These are phyloP conservation scores for Branchinecta sandiegonensis DNA, from an alignment of 2,888 invertebrate species.

Conservation along the genomic window DNA sequence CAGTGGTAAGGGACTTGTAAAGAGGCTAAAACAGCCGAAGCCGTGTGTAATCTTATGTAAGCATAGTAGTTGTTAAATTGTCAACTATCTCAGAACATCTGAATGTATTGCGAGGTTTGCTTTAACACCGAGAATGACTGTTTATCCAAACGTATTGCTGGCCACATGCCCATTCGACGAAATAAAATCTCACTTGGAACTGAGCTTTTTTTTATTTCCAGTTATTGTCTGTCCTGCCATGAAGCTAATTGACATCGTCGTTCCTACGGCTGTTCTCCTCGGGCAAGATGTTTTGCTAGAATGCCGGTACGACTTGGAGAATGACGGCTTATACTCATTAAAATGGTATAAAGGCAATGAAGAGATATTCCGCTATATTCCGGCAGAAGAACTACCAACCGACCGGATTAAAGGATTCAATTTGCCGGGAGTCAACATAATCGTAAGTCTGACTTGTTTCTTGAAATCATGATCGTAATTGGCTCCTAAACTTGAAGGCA, in stretches of 20 bases:
- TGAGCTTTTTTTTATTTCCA: background rate
- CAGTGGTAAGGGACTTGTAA: no score
- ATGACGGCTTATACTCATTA: constrained; percentile 2
- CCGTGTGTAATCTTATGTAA: no score
- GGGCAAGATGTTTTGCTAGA: constrained; percentile 10
- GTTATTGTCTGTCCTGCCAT: background rate
- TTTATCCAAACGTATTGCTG: no score
- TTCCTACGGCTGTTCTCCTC: background rate
- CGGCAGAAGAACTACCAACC: background rate
- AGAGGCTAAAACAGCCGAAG: no score
- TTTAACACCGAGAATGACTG: no score
- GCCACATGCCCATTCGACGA: no score
- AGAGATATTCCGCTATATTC: constrained; percentile 15
- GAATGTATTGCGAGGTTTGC: no score
- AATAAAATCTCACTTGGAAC: no score
- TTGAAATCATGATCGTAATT: background rate
- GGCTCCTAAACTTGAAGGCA: no score
- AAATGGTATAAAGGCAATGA: constrained; percentile 14
- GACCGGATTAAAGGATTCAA: constrained; percentile 15
- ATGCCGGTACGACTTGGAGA: constrained; percentile 3
- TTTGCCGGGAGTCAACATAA: constrained; percentile 7
- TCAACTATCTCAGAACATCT: no score
- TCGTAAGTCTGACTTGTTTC: background rate
- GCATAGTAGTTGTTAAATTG: no score
- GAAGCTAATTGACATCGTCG: background rate